Percentiles rank a stretch among this genome's conserved stretches.
Conservation (phyloP, 2,113 vertebrate genomes). For the Craseonycteris thonglongyai region DNA sequence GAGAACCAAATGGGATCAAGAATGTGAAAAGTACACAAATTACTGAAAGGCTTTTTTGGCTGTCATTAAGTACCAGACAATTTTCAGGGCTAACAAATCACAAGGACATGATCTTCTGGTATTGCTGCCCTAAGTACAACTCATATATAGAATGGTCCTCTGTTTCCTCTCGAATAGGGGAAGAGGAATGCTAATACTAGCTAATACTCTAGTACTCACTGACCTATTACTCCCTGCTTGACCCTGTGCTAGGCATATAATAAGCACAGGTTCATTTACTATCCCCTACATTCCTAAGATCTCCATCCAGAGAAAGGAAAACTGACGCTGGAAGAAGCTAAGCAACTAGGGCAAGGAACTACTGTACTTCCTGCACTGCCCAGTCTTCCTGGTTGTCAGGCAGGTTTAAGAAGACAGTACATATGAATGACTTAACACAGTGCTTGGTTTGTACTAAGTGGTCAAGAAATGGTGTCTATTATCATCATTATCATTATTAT, state of each 20-base stretch:
- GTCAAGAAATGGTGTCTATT: not conserved
- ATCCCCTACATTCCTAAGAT: not conserved
- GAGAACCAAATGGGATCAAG: not conserved
- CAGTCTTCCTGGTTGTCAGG: too few species aligned
- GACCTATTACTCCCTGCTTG: not conserved
- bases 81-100: not conserved
- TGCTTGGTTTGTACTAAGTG: not conserved
- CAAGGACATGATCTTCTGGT: not conserved
- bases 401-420: not conserved
- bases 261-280: not conserved
- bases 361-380: too few species aligned
- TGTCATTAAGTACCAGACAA: not conserved
- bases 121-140: not conserved
- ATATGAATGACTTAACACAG: not conserved
- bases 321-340: not conserved
- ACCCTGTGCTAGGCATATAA: not conserved
- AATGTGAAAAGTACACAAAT: not conserved
- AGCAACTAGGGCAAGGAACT: not conserved
- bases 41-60: not conserved
- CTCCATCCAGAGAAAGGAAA: not conserved
- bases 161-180: not conserved
- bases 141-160: not conserved
- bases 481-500: not conserved
- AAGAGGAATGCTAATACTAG: not conserved
- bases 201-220: not conserved